Evolutionary conservation across 37 sponge, comb jelly and placozoan species (phyloP).

Genomic region (Bolinopsis microptera): DNA sequence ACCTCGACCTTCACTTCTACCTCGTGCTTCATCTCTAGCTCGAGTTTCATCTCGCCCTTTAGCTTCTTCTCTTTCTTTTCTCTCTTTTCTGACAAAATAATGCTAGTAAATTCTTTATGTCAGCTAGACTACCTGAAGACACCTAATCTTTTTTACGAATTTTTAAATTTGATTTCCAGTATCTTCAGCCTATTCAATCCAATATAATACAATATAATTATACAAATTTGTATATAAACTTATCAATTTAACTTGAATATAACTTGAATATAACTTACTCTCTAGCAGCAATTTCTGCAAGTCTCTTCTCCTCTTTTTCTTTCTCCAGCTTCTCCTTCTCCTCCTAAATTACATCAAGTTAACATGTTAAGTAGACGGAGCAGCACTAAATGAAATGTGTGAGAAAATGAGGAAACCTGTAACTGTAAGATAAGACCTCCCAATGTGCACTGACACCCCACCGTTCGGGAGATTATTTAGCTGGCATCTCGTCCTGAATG

Average conservation of each 20-base stretch:
- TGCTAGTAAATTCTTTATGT: too few species aligned
- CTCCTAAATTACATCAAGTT: background rate
- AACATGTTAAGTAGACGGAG: background rate
- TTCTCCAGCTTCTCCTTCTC: background rate
- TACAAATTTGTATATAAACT: too few species aligned
- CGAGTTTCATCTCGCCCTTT: background rate
- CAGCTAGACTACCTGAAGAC: too few species aligned
- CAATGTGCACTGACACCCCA: background rate
- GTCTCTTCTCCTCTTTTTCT: slow-evolving; percentile 7
- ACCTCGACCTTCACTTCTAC: background rate
- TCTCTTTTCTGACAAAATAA: background rate
- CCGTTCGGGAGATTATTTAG: background rate
- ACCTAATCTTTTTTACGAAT: too few species aligned
- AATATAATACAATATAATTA: too few species aligned
- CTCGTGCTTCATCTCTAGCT: background rate
- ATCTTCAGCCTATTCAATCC: too few species aligned
- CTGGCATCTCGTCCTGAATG: background rate
- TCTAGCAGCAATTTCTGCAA: background rate
- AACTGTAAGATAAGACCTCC: background rate
- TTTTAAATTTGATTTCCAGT: too few species aligned
- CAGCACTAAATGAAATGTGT: background rate
- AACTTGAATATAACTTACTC: background rate
- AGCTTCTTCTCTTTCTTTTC: background rate
- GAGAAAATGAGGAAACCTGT: background rate
- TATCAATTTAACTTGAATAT: too few species aligned